phyloP scores from a whole-genome alignment of 1,140 invertebrate genomes.

The Conus betulinus region DNA sequence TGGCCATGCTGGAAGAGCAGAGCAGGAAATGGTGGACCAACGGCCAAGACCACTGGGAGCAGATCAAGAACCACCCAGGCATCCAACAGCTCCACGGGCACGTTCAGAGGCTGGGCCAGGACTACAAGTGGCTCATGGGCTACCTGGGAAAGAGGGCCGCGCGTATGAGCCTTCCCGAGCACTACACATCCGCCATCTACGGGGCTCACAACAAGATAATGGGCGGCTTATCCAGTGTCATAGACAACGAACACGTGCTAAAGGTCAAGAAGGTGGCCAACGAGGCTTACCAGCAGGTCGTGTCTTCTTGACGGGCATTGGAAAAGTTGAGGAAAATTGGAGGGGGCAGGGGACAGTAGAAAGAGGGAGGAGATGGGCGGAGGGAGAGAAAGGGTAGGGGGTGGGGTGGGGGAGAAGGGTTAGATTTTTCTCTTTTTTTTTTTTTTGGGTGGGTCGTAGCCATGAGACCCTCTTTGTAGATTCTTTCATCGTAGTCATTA shows the following conservation, averaged over 20 bases:
- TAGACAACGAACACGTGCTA: slow-evolving; percentile 38
- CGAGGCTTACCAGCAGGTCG: slow-evolving; percentile 44
- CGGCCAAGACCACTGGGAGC: slow-evolving; percentile 10
- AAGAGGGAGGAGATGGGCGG: too few species aligned
- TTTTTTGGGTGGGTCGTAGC: too few species aligned
- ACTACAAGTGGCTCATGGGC: slow-evolving; percentile 17
- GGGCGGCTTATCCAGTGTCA: slow-evolving; percentile 28
- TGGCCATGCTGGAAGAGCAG: neutral
- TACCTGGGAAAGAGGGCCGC: neutral
- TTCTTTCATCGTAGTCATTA: too few species aligned
- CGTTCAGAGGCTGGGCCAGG: neutral
- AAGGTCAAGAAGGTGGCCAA: slow-evolving; percentile 32
- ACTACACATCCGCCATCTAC: slow-evolving; percentile 55
- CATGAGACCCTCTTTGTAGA: too few species aligned
- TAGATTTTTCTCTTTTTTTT: too few species aligned
- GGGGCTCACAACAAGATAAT: slow-evolving; percentile 47
- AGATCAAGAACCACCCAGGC: slow-evolving; percentile 2
- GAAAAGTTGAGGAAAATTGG: too few species aligned
- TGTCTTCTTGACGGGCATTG: neutral
- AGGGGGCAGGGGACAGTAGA: too few species aligned
- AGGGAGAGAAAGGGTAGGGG: too few species aligned
- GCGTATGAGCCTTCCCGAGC: slow-evolving; percentile 31
- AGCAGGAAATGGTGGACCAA: neutral
- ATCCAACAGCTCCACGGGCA: neutral
- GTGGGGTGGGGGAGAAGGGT: too few species aligned